Evolutionary conservation across 2,888 invertebrate species (phyloP).

Genomic region (Eristalinus aeneus): DNA sequence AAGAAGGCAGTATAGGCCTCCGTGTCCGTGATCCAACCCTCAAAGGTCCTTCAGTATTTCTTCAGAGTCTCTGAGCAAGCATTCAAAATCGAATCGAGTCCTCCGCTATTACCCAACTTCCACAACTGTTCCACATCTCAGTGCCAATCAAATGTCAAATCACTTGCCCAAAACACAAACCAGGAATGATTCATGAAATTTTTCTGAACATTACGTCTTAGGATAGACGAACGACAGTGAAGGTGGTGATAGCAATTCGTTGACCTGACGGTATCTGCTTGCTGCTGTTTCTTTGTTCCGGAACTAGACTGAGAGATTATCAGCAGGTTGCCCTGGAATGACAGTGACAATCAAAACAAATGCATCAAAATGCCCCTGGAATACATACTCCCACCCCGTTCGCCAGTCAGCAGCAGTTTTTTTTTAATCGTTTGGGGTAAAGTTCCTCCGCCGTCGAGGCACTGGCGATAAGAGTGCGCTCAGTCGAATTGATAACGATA

Average conservation of each 20-base stretch:
- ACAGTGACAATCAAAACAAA: slow-evolving; percentile 39
- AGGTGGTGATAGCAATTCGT: neutral
- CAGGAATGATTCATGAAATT: too few species aligned
- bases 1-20: too few species aligned
- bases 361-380: neutral
- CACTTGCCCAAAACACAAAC: too few species aligned
- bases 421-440: slow-evolving; percentile 51
- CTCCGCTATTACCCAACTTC: too few species aligned
- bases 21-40: too few species aligned
- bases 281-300: neutral
- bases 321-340: neutral
- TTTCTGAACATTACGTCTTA: neutral
- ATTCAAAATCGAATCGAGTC: too few species aligned
- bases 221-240: neutral
- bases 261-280: neutral
- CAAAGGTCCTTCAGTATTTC: too few species aligned
- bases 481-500: slow-evolving; percentile 43
- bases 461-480: slow-evolving; percentile 38
- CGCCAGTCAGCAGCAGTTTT: neutral
- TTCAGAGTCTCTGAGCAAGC: too few species aligned
- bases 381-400: neutral
- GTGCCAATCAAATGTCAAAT: too few species aligned
- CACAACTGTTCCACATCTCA: too few species aligned
- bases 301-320: neutral
- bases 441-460: slow-evolving; percentile 54